Base-by-base conservation (phyloP, 2,113 vertebrate genomes). In the Anolis carolinensis region DNA sequence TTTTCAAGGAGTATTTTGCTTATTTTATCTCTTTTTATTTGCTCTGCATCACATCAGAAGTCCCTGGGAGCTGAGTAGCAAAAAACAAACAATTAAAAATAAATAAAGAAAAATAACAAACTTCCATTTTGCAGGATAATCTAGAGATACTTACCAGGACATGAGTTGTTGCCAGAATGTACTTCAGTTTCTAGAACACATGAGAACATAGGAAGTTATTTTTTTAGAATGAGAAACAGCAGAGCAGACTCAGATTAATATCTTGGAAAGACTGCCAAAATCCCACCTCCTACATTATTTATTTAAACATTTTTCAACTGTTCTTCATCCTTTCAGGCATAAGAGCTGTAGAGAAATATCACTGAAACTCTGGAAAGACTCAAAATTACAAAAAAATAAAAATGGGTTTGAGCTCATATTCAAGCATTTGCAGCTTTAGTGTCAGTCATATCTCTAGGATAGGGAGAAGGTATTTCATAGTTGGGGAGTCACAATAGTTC, bases 131-230 rank as follows among this genome's bases (percentile, higher is more conserved):
- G 72, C 36, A 90, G 91, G 63, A 65, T 34, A 70, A 81, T 86
- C 59, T 39, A 48, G 4, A 23, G 84, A 84, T 8, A 89, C 96
- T 97, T 95, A 97, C 96, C 82, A 50, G 92, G 89, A 75, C 96
- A 97, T 0, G 27, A 50, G 86, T 79, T 2, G 78, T 67, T 82
- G 16, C 92, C 89, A 86, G 90, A 83, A 81, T 39, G 0, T 0
- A 52, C 81, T 78, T 86, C 90, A 78, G 79, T 72, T 88, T 90
- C 96, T 96, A 90, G 63, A 88, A 87, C 78, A 67, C 81, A 50
- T 59, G 79, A 83, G 18, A 77, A 93, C 10, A 83, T 13, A 88
- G 34, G 85, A 92, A 86, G 86, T 55, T 13, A 18, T 9, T 6
- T 18, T n/a, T 1, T 73, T 39, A 32, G 32, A 14, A 70, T 48